phyloP scores from a whole-genome alignment of 2,797 vertebrate genomes.

The Coendou prehensilis region DNA sequence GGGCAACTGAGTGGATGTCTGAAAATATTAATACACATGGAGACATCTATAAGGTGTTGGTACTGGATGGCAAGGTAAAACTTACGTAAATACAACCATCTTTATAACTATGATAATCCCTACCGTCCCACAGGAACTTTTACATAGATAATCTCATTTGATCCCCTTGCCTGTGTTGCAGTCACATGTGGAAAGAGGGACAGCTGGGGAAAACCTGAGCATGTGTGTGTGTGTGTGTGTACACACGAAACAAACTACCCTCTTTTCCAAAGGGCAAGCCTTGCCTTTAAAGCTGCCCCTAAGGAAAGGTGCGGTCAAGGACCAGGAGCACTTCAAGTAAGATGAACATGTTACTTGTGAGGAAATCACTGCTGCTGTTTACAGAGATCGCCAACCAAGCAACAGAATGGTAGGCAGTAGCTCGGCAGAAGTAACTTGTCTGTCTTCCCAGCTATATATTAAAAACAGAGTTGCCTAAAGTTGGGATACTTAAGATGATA shows the following conservation, averaged over 20 bases:
- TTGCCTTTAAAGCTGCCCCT: neutral
- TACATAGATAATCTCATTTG: neutral
- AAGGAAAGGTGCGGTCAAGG: neutral
- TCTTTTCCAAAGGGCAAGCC: neutral
- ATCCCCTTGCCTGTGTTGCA: neutral
- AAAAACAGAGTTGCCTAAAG: neutral
- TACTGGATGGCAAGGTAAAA: neutral
- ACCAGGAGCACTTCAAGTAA: neutral
- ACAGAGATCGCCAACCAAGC: neutral
- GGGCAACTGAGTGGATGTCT: neutral
- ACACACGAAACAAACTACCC: neutral
- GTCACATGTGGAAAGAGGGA: neutral
- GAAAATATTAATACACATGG: neutral
- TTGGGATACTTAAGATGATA: slow-evolving; percentile 9
- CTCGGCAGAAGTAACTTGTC: neutral
- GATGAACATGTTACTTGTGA: neutral
- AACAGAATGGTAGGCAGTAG: neutral
- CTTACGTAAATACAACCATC: neutral
- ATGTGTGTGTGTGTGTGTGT: neutral
- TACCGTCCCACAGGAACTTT: neutral
- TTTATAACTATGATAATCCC: neutral
- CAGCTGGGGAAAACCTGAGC: neutral
- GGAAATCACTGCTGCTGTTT: neutral
- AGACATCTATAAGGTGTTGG: neutral
- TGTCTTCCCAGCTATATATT: neutral